phyloP scores from a whole-genome alignment of 2,888 invertebrate species.

The Podabrus alpinus region DNA sequence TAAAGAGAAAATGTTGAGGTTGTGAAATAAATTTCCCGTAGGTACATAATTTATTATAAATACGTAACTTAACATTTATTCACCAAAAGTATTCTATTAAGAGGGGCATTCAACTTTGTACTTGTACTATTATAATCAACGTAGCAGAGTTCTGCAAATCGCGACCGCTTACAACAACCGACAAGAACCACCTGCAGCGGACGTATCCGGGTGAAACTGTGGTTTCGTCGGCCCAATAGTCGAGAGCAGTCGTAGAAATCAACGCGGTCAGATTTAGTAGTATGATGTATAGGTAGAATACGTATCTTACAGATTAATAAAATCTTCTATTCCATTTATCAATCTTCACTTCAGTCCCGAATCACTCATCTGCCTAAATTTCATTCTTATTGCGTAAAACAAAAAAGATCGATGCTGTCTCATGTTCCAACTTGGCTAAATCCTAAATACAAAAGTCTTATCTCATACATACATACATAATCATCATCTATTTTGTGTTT shows the following conservation, averaged over 20 bases:
- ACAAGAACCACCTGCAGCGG: conserved; percentile 40
- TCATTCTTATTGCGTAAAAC: neutral
- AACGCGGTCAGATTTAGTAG: conserved; percentile 26
- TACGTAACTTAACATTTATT: conserved; percentile 27
- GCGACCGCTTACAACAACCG: conserved; percentile 17
- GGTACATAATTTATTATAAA: too few relatives aligned
- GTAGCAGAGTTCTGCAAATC: conserved; percentile 23
- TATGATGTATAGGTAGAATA: neutral
- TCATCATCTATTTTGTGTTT: too few relatives aligned
- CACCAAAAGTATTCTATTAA: conserved; percentile 19
- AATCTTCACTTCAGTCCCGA: neutral
- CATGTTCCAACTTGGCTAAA: too few relatives aligned
- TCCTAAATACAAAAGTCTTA: too few relatives aligned
- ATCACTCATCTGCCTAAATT: neutral
- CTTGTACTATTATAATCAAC: conserved; percentile 39
- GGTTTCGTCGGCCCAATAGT: conserved; percentile 36
- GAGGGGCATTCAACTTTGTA: conserved; percentile 41
- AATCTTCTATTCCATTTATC: neutral
- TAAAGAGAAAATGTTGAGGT: neutral
- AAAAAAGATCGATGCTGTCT: too few relatives aligned
- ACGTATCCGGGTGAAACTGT: conserved; percentile 36
- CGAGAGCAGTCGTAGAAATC: conserved; percentile 34
- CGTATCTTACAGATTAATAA: neutral
- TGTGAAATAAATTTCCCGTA: neutral
- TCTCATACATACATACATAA: too few relatives aligned